Percentiles rank a stretch among this genome's conserved stretches.
These are phyloP conservation scores for Yponomeuta plumbellus DNA, from an alignment of 2,888 invertebrate genomes.

Conservation along the genomic window DNA sequence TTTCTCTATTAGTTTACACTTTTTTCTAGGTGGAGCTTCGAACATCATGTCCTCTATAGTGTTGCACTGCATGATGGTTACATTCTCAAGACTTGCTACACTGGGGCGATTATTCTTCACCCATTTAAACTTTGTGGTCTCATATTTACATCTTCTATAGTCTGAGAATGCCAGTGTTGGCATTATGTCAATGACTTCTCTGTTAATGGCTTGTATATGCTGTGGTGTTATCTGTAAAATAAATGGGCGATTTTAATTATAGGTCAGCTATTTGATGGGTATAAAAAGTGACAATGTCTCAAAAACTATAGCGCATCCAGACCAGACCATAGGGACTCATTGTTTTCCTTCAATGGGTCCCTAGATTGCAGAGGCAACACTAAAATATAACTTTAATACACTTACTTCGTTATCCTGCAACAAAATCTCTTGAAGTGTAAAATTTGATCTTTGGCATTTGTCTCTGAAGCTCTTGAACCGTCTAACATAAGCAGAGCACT, in stretches of 20 bases:
- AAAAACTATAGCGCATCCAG: no score
- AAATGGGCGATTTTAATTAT: background rate
- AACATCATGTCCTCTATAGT: conserved; percentile 38
- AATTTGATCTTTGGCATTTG: conserved; percentile 59
- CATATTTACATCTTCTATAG: conserved; percentile 38
- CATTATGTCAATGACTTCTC: conserved; percentile 35
- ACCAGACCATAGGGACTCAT: no score
- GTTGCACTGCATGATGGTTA: conserved; percentile 47
- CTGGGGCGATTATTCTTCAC: conserved; percentile 37
- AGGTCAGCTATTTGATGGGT: background rate
- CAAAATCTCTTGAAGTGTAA: conserved; percentile 48
- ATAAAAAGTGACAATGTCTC: no score
- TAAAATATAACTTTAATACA: background rate
- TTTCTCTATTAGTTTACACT: conserved; percentile 12
- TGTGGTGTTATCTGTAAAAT: conserved; percentile 47
- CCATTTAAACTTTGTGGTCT: conserved; percentile 49
- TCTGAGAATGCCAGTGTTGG: conserved; percentile 45
- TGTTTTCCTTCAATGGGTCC: no score
- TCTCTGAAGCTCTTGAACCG: conserved; percentile 50
- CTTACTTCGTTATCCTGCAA: conserved; percentile 49
- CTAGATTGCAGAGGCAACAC: background rate
- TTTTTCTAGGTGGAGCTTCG: conserved; percentile 26
- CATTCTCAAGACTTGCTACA: conserved; percentile 27
- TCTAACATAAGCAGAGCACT: conserved; percentile 47
- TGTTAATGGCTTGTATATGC: conserved; percentile 40